A percentile compares a stretch with the other conserved stretches of the same genome.
Conservation (phyloP, 1,140 invertebrate species). For the Ganaspis sp. region DNA sequence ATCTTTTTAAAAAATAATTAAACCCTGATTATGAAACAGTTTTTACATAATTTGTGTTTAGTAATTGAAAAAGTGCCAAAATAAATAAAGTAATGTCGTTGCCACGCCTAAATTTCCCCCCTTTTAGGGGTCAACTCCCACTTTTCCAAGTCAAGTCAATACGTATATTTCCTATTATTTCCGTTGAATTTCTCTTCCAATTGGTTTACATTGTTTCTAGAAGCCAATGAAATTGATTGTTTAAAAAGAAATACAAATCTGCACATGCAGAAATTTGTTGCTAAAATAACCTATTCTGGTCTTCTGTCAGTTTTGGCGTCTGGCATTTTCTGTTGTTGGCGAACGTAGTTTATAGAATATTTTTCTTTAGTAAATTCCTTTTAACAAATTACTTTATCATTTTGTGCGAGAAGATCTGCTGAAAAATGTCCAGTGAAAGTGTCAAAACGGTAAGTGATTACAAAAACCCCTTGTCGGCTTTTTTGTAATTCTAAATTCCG, state of each 20-base stretch:
- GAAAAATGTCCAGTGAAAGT: constrained; percentile 72
- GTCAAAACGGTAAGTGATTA: constrained; percentile 69
- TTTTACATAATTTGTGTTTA: too few species aligned
- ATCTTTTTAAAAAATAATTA: too few species aligned
- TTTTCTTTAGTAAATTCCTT: constrained; percentile 28
- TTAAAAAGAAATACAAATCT: background rate
- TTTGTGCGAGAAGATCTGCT: background rate
- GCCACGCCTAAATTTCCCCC: constrained; percentile 61
- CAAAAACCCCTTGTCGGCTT: background rate
- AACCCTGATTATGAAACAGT: too few species aligned
- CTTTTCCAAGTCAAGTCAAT: constrained; percentile 18
- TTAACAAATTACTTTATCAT: constrained; percentile 26
- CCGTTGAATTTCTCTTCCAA: constrained; percentile 88
- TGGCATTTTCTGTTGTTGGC: background rate
- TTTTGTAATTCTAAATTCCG: background rate
- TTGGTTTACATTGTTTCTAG: constrained; percentile 86
- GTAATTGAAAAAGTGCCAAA: too few species aligned
- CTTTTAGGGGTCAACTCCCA: constrained; percentile 35
- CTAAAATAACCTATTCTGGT: background rate
- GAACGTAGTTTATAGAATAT: constrained; percentile 28
- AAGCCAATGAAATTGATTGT: constrained; percentile 78
- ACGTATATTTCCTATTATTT: background rate
- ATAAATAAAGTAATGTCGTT: constrained; percentile 1
- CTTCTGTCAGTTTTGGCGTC: constrained; percentile 5
- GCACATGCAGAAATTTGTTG: background rate